Conservation (phyloP, 2,113 vertebrate genomes). For the Synchiropus splendidus region DNA sequence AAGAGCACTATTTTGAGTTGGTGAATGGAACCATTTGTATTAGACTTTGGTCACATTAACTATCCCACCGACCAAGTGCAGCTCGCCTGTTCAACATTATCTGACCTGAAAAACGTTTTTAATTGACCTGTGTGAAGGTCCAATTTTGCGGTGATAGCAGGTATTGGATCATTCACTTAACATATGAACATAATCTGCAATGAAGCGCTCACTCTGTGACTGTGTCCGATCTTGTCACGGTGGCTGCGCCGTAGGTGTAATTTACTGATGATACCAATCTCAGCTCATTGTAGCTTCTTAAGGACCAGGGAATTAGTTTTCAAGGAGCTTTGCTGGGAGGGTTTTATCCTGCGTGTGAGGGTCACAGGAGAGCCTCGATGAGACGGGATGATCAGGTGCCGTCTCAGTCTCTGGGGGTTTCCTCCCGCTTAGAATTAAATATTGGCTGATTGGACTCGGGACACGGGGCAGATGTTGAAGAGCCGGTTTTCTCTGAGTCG, state of each 20-base stretch:
- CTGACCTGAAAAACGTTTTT: not conserved
- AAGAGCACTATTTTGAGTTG: too few relatives aligned
- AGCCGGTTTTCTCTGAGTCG: too few relatives aligned
- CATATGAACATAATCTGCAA: slow-evolving; percentile 26
- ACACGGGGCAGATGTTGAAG: slow-evolving; percentile 49
- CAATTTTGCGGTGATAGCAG: slow-evolving; percentile 5
- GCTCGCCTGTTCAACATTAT: too few relatives aligned
- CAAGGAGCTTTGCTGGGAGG: slow-evolving; percentile 22
- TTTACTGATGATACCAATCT: slow-evolving; percentile 55
- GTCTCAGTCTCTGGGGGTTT: slow-evolving; percentile 51
- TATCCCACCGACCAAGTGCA: too few relatives aligned
- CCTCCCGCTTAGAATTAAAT: slow-evolving; percentile 38
- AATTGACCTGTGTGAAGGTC: slow-evolving; percentile 17
- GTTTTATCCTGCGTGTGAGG: slow-evolving; percentile 35
- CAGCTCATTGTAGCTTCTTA: slow-evolving; percentile 51
- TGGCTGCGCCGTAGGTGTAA: slow-evolving; percentile 44
- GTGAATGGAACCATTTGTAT: too few relatives aligned
- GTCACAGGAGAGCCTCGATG: slow-evolving; percentile 56
- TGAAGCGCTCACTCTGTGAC: slow-evolving; percentile 15
- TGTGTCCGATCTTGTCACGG: slow-evolving; percentile 14
- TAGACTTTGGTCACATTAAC: too few relatives aligned
- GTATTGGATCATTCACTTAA: slow-evolving; percentile 14
- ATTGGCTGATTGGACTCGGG: slow-evolving; percentile 58
- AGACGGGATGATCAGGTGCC: slow-evolving; percentile 58
- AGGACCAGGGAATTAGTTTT: slow-evolving; percentile 47